phyloP scores from a whole-genome alignment of 2,797 vertebrate genomes.

The Danio choprae region DNA sequence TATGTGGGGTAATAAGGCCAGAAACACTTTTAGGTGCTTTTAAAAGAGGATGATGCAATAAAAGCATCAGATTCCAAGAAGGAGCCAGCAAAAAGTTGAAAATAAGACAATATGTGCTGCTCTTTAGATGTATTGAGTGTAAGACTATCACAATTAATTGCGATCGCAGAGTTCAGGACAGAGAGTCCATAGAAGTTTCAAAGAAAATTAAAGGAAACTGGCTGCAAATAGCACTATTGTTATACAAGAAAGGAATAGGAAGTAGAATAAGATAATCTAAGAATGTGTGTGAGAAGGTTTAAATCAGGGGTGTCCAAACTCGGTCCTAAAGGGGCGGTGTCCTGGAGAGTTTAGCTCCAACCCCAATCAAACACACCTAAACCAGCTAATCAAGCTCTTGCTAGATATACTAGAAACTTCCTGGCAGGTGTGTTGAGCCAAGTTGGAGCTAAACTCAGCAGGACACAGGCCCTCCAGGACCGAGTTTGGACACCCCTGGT shows the following conservation, averaged over 20 bases:
- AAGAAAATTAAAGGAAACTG: neutral
- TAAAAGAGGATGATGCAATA: neutral
- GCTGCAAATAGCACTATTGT: neutral
- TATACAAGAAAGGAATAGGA: constrained; percentile 1
- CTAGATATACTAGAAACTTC: too few species aligned
- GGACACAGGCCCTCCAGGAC: too few species aligned
- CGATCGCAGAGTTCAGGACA: neutral
- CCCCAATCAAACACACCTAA: too few species aligned
- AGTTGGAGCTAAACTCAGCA: too few species aligned
- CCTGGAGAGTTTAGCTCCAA: too few species aligned
- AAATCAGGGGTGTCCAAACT: too few species aligned
- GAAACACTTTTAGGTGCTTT: neutral
- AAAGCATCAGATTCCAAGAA: neutral
- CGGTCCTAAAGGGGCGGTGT: too few species aligned
- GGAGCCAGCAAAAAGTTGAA: neutral
- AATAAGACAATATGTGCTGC: neutral
- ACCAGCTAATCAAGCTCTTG: too few species aligned
- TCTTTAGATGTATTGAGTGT: neutral
- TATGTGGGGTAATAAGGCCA: neutral
- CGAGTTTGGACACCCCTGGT: too few species aligned
- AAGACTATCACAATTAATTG: neutral
- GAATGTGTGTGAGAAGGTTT: neutral
- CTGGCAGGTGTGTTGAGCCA: too few species aligned
- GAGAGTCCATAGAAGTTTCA: neutral
- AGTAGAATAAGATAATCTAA: neutral